Evolutionary conservation across 2,797 vertebrate genomes (phyloP), one percentile per base, ranked within the genome.

Genomic region (Tangara arthus): DNA sequence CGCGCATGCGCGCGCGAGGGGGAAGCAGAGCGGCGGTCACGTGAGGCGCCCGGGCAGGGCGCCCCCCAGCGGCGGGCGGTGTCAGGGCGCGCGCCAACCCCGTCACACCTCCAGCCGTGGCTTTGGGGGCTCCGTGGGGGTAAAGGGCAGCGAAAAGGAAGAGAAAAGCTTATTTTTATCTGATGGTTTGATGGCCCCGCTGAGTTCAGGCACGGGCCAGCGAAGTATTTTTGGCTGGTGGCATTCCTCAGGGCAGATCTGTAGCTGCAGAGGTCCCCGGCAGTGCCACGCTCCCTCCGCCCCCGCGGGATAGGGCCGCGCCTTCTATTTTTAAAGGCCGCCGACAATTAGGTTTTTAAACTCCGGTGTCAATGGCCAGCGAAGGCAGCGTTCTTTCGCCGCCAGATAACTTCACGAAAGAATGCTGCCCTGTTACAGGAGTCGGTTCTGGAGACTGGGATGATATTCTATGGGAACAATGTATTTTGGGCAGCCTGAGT

Each of bases 181-280:
- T 23, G 16, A 1, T 32, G 83, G 63, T 50, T 88, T 77, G 88
- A 46, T 90, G 85, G 71, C 55, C 9, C 47, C 17, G 9, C 46
- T 2, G 92, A 60, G 93, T 92, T 95, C 95, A 70, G 12, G 1
- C 49, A 79, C 80, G 27, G 94, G 94, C 19, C 93, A 94, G 75
- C 6, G 18, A 20, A 16, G 68, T 93, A 89, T 87, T 96, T 97
- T 93, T 90, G 85, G 44, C 83, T 6, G 42, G 52, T 57, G 44
- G 23, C 92, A 68, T 95, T 90, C 86, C 81, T 87, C 22, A 2
- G 88, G 86, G 49, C 68, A 46, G 65, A 73, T 79, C 34, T 59
- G 50, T 46, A 37, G 39, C 73, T 87, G 69, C 72, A 41, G 41
- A 79, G 75, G 57, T 28, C 17, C 56, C 14, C 30, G 34, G 78